Conservation (phyloP, 2,888 invertebrate genomes). For the Pharmacophagus antenor region DNA sequence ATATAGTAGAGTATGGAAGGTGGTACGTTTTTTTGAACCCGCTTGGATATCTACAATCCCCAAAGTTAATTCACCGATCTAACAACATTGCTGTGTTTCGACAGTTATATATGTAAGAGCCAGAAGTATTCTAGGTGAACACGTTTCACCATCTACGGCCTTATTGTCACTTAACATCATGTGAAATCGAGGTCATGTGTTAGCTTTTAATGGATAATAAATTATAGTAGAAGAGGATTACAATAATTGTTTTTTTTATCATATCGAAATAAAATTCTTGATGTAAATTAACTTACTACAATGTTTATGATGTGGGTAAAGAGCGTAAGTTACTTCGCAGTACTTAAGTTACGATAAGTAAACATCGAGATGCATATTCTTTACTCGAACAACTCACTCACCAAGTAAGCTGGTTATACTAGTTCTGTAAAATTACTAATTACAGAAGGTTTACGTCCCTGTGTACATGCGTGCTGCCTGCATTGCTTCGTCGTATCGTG, state of each 20-base stretch:
- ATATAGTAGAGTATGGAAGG: no score
- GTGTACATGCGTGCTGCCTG: constrained; percentile 23
- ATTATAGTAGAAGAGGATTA: no score
- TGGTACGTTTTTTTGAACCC: no score
- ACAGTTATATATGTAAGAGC: no score
- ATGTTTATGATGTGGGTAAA: constrained; percentile 13
- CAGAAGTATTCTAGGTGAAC: no score
- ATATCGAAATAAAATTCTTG: neutral
- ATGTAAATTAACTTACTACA: constrained; percentile 4
- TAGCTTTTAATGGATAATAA: no score
- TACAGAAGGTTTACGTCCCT: constrained; percentile 29
- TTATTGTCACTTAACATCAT: no score
- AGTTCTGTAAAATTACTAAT: constrained; percentile 35
- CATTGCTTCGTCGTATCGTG: constrained; percentile 17
- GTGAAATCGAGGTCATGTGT: no score
- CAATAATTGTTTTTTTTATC: neutral
- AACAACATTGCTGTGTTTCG: no score
- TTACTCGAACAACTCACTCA: constrained; percentile 24
- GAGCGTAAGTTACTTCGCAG: constrained; percentile 17
- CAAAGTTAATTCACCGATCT: no score
- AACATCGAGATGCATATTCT: constrained; percentile 21
- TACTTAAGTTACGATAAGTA: constrained; percentile 28
- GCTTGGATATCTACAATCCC: no score
- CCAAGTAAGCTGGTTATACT: constrained; percentile 31
- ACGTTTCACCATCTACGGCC: no score